phyloP scores from a whole-genome alignment of 2,113 vertebrate species.

The Hucho hucho region DNA sequence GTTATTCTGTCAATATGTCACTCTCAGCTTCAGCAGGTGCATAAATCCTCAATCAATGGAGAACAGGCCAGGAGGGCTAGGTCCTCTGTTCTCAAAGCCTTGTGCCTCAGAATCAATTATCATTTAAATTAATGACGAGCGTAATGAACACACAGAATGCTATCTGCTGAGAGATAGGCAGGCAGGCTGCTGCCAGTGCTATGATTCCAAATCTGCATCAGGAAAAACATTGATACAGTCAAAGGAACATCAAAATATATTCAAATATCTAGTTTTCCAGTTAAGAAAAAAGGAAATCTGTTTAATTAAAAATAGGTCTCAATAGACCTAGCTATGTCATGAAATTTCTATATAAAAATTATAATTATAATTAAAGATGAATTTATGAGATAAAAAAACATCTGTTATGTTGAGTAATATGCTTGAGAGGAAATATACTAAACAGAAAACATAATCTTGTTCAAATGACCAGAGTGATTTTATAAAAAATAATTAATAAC shows the following conservation, averaged over 20 bases:
- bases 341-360: conserved; percentile 69
- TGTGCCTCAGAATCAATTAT: conserved; percentile 72
- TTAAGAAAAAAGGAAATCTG: conserved; percentile 54
- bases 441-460: conserved; percentile 55
- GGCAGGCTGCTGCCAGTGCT: conserved; percentile 23
- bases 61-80: conserved; percentile 41
- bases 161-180: conserved; percentile 58
- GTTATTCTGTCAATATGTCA: conserved; percentile 57
- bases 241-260: conserved; percentile 72
- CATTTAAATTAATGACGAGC: conserved; percentile 75
- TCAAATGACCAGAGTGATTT: conserved; percentile 53
- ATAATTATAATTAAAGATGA: conserved; percentile 77
- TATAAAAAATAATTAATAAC: background rate
- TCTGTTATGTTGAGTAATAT: conserved; percentile 61
- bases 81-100: conserved; percentile 59
- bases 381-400: conserved; percentile 60
- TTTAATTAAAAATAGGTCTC: conserved; percentile 61
- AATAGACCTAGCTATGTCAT: conserved; percentile 52
- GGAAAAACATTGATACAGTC: conserved; percentile 42
- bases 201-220: conserved; percentile 55
- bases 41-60: conserved; percentile 42
- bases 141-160: conserved; percentile 64
- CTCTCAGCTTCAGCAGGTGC: conserved; percentile 59
- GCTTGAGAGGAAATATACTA: conserved; percentile 60
- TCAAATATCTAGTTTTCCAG: conserved; percentile 60